Percentiles rank a stretch among this genome's conserved stretches.
These are phyloP conservation scores for Drosophila cardini DNA, from an alignment of 1,140 invertebrate species.

Conservation along the genomic window DNA sequence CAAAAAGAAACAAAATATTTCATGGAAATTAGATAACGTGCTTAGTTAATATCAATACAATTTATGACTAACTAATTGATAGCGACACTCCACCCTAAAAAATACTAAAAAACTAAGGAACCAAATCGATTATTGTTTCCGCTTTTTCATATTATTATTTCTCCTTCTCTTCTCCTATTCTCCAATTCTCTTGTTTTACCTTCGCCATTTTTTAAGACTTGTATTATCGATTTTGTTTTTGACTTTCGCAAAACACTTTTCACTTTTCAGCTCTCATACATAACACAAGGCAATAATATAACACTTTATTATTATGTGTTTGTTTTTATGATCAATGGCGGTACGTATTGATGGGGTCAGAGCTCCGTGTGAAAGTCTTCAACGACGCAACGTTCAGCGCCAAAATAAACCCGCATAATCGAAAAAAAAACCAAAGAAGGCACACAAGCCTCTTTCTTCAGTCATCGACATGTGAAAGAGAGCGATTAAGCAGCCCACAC, in stretches of 20 bases:
- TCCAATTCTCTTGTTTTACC: slow-evolving; percentile 44
- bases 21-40: background rate
- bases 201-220: slow-evolving; percentile 57
- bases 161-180: background rate
- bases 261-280: slow-evolving; percentile 35
- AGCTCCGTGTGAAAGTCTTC: slow-evolving; percentile 58
- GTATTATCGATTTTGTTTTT: slow-evolving; percentile 31
- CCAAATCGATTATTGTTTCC: slow-evolving; percentile 22
- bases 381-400: slow-evolving; percentile 12
- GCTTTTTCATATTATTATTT: too few relatives aligned
- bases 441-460: slow-evolving; percentile 37
- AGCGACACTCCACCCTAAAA: slow-evolving; percentile 13
- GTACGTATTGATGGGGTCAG: slow-evolving; percentile 15
- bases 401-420: slow-evolving; percentile 27
- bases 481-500: background rate
- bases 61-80: slow-evolving; percentile 36
- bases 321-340: slow-evolving; percentile 31
- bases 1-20: background rate
- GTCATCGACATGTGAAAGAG: background rate
- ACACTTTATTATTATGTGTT: slow-evolving; percentile 43
- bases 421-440: background rate
- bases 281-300: slow-evolving; percentile 8
- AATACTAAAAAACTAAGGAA: background rate
- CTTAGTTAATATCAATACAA: slow-evolving; percentile 10
- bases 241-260: slow-evolving; percentile 63